A percentile compares a stretch with the other conserved stretches of the same genome.
Conservation (phyloP, 2,113 vertebrate genomes). For the Crotalus tigris region DNA sequence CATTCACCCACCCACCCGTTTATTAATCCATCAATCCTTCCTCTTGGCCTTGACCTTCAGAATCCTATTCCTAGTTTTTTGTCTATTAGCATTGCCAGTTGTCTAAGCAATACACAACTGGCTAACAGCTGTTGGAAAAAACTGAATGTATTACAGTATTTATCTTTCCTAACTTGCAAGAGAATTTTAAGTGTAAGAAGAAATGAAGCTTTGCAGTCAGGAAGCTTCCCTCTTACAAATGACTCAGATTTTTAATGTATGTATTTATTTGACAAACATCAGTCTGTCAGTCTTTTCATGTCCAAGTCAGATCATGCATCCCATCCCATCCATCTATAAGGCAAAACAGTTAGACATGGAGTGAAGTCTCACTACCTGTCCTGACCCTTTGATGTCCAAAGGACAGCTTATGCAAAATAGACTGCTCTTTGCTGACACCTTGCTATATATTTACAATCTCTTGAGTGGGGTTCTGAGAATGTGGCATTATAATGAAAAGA, state of each 20-base stretch:
- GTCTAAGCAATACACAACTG: not conserved
- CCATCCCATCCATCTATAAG: not conserved
- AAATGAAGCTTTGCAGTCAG: not conserved
- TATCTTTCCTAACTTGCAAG: not conserved
- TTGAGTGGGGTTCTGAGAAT: not conserved
- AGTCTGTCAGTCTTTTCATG: not conserved
- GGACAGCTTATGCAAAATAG: not conserved
- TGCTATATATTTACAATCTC: not conserved
- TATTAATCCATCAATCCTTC: not conserved
- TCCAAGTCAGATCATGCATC: not conserved
- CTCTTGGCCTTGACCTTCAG: not conserved
- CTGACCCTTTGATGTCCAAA: not conserved
- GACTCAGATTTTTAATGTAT: not conserved
- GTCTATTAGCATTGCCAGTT: not conserved
- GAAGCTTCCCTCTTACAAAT: not conserved
- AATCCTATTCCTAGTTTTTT: not conserved
- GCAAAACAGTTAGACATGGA: not conserved
- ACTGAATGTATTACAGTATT: not conserved
- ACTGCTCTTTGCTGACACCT: not conserved
- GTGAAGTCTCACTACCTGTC: not conserved
- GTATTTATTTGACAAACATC: not conserved
- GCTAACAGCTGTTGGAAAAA: not conserved
- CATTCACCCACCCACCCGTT: not conserved
- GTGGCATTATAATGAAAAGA: not conserved
- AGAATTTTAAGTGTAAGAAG: not conserved